Evolutionary conservation across 2,888 invertebrate species (phyloP), one percentile per base, ranked within the genome.

Genomic region (Agonum fuliginosum): DNA sequence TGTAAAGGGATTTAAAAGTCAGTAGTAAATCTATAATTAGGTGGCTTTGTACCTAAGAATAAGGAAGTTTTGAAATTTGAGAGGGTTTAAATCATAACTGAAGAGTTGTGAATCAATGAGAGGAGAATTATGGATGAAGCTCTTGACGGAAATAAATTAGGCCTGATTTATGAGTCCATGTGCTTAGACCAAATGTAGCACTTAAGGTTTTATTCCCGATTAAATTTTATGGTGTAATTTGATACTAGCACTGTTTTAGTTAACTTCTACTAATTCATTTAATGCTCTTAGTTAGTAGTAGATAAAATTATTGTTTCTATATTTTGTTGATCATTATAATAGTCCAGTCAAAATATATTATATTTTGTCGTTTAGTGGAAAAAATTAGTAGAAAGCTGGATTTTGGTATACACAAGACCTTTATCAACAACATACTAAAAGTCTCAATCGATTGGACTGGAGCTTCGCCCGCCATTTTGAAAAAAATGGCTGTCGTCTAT

Each of bases 41-140:
- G 17, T 58, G 30, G 14, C 19, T 19, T 65, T 34, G 30, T 65
- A 24, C n/a, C n/a, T 65, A 14, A 37, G 46, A 46, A 46, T 27
- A 14, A 58, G 65, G 34, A 65, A 34, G 65, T 65, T 65, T 65
- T n/a, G 65, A 65, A 65, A 65, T 65, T 19, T 34, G 30, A 65
- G 65, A 58, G 17, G 58, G 27, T 24, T 27, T 58, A 58, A 58
- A 65, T 65, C 65, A 65, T 65, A 65, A 14, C 10, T 34, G 24
- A 27, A 12, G 10, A 34, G 65, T 20, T 58, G 30, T 58, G 19
- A 2, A 3, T 58, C 58, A 58, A 58, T 58, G 58, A 20, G 8
- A 12, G 54, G 20, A 22, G 20, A 54, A n/a, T 54, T 17, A 54
- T 54, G 30, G 30, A 5, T 30, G 54, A 19, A n/a, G 27, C 6